A percentile compares a stretch with the other conserved stretches of the same genome.
Conservation (phyloP, 2,888 invertebrate genomes). For the Apocheima hispidaria region DNA sequence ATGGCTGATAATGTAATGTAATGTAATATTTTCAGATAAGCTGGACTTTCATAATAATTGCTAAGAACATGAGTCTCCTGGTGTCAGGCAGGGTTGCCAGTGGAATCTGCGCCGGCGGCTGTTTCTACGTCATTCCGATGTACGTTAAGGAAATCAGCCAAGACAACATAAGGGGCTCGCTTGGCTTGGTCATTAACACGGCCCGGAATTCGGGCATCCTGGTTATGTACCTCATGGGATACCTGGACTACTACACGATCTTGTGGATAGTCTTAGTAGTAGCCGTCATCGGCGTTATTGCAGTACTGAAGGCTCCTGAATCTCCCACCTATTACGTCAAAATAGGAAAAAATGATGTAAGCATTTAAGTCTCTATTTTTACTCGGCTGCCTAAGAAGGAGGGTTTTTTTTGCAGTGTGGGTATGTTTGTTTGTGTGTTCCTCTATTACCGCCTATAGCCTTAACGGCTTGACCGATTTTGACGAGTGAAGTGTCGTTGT, state of each 20-base stretch:
- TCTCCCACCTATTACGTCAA: slow-evolving; percentile 69
- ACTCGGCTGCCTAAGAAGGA: too few species aligned
- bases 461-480: too few species aligned
- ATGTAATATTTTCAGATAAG: slow-evolving; percentile 50
- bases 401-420: too few species aligned
- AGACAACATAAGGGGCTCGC: slow-evolving; percentile 59
- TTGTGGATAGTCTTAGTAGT: slow-evolving; percentile 54
- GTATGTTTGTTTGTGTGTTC: too few species aligned
- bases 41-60: slow-evolving; percentile 54
- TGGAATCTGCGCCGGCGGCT: slow-evolving; percentile 59
- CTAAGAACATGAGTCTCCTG: slow-evolving; percentile 47
- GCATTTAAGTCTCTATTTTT: slow-evolving; percentile 56
- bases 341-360: slow-evolving; percentile 43
- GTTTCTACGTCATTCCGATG: slow-evolving; percentile 60
- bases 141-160: slow-evolving; percentile 68
- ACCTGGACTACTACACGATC: slow-evolving; percentile 58
- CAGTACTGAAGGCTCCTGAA: slow-evolving; percentile 65
- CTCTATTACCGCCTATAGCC: too few species aligned
- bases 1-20: too few species aligned
- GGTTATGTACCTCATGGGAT: slow-evolving; percentile 58
- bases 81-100: slow-evolving; percentile 55
- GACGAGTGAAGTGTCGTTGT: slow-evolving; percentile 86
- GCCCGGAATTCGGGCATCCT: slow-evolving; percentile 59
- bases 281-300: slow-evolving; percentile 41
- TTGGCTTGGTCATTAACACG: slow-evolving; percentile 54